These are phyloP conservation scores for Plotosus lineatus DNA, from an alignment of 2,113 vertebrate genomes.

Conservation along the genomic window DNA sequence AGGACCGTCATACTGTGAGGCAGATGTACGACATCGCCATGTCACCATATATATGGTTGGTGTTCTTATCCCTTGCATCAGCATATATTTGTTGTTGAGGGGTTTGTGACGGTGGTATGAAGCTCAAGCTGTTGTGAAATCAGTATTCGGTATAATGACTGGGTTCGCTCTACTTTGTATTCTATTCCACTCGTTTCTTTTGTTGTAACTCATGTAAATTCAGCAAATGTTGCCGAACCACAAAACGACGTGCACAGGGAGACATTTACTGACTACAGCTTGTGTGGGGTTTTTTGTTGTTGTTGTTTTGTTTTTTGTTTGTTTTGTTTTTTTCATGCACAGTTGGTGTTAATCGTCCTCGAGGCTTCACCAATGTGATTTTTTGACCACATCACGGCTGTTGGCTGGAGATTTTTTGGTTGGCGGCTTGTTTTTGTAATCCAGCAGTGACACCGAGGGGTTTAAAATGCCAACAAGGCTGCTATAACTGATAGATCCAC, in stretches of 20 bases:
- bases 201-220: neutral
- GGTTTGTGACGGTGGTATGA: neutral
- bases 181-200: neutral
- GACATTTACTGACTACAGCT: neutral
- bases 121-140: too few relatives aligned
- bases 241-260: neutral
- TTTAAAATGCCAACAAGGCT: neutral
- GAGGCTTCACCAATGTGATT: slow-evolving; percentile 1
- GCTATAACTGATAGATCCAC: neutral
- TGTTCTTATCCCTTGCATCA: too few relatives aligned
- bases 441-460: neutral
- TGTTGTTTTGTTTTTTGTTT: too few relatives aligned
- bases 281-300: neutral
- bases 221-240: neutral
- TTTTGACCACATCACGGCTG: neutral
- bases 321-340: neutral
- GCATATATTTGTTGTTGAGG: too few relatives aligned
- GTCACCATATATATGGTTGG: too few relatives aligned
- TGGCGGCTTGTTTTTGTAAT: neutral
- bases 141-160: too few relatives aligned
- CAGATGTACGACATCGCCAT: too few relatives aligned
- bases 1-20: too few relatives aligned
- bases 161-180: too few relatives aligned
- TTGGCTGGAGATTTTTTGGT: neutral
- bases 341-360: neutral